Evolutionary conservation across 2,113 vertebrate genomes (phyloP).

Genomic region (Mirza zaza): DNA sequence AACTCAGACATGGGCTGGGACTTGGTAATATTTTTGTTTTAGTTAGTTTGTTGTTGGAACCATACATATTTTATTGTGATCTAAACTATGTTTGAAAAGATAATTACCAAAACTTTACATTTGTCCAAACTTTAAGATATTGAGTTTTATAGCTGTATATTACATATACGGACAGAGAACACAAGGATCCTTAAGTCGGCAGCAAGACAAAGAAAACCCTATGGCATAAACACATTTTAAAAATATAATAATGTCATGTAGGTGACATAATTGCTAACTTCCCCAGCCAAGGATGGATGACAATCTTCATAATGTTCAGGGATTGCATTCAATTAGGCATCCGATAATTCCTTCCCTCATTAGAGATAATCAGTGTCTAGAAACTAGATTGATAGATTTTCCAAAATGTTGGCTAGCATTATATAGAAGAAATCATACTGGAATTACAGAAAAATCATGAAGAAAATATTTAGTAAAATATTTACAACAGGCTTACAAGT

Average conservation of each 20-base stretch:
- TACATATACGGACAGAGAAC: neutral
- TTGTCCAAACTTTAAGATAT: neutral
- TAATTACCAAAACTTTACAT: neutral
- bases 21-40: neutral
- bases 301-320: constrained; percentile 32
- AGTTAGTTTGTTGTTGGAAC: neutral
- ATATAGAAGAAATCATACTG: constrained; percentile 31
- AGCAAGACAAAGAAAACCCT: neutral
- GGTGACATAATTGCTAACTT: constrained; percentile 36
- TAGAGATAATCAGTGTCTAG: constrained; percentile 66
- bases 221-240: neutral
- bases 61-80: neutral
- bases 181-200: neutral
- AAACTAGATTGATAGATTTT: constrained; percentile 55
- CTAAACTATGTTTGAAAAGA: constrained; percentile 25
- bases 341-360: constrained; percentile 70
- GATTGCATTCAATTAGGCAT: constrained; percentile 68
- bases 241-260: neutral
- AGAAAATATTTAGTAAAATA: constrained; percentile 40
- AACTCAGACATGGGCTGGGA: neutral
- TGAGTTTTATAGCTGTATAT: neutral
- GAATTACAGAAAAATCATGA: constrained; percentile 46
- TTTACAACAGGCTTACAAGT: neutral
- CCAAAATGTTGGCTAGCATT: constrained; percentile 53
- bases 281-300: constrained; percentile 43